These are phyloP conservation scores for Scaptomyza hsui DNA, from an alignment of 1,140 invertebrate species.

Conservation along the genomic window DNA sequence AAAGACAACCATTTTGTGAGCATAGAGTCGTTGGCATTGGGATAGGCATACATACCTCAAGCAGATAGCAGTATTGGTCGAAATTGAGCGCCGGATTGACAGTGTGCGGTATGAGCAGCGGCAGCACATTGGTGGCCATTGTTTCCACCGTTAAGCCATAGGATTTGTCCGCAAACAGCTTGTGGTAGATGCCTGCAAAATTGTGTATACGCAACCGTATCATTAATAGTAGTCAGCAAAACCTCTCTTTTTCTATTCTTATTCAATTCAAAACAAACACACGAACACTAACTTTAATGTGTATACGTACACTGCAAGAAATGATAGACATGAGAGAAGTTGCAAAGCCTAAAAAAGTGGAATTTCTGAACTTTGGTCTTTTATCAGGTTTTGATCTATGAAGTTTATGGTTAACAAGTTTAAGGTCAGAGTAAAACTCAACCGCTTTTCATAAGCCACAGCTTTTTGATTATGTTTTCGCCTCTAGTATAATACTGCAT, in stretches of 20 bases:
- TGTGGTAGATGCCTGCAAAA: slow-evolving; percentile 93
- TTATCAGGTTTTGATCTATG: no score
- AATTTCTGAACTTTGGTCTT: no score
- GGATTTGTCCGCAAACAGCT: slow-evolving; percentile 95
- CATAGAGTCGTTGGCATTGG: not conserved
- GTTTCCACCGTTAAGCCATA: slow-evolving; percentile 96
- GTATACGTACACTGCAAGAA: not conserved
- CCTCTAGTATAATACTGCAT: no score
- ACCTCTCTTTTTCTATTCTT: not conserved
- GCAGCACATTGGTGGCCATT: slow-evolving; percentile 97
- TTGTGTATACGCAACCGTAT: slow-evolving; percentile 4
- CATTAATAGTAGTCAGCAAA: slow-evolving; percentile 14
- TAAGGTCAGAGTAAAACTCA: no score
- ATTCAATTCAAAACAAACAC: slow-evolving; percentile 21
- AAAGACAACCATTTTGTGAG: not conserved
- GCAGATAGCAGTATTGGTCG: slow-evolving; percentile 94
- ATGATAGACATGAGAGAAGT: no score
- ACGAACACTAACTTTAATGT: not conserved
- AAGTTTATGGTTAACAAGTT: no score
- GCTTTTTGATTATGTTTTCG: no score
- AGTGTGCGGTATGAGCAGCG: slow-evolving; percentile 95
- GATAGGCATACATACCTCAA: slow-evolving; percentile 87
- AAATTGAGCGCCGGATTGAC: slow-evolving; percentile 95
- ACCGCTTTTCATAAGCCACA: no score
- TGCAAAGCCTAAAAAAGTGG: not conserved